Percentiles rank a stretch among this genome's conserved stretches.
phyloP scores from a whole-genome alignment of 2,113 vertebrate genomes.

The Microtus oregoni region DNA sequence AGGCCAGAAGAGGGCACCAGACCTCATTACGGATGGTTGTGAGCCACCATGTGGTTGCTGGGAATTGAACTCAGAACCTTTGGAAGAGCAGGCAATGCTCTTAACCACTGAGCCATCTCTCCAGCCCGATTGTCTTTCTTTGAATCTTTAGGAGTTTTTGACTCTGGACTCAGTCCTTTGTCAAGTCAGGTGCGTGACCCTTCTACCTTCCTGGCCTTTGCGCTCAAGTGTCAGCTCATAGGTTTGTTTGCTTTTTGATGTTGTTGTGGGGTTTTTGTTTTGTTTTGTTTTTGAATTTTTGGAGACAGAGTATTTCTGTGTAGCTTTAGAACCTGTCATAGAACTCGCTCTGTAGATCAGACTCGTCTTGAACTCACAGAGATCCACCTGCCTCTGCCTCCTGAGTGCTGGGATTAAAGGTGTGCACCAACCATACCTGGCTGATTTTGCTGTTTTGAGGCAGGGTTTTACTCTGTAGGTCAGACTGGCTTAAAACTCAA shows the following conservation, averaged over 20 bases:
- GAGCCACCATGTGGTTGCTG: no score
- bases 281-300: no score
- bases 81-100: no score
- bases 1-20: no score
- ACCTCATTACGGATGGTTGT: no score
- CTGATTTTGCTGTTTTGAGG: background rate
- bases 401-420: background rate
- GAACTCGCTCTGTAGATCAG: background rate
- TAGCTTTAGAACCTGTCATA: no score
- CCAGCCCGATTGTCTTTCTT: background rate
- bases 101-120: no score
- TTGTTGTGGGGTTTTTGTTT: no score
- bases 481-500: background rate
- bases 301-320: no score
- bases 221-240: background rate
- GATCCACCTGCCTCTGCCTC: background rate
- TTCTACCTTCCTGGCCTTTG: background rate
- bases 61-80: no score
- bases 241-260: no score
- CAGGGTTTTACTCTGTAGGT: background rate
- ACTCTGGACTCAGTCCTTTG: background rate
- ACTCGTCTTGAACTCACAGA: background rate
- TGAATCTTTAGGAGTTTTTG: constrained; percentile 21
- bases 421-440: no score
- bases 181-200: background rate